Evolutionary conservation across 2,113 vertebrate genomes (phyloP).

Genomic region (Lutjanus erythropterus): DNA sequence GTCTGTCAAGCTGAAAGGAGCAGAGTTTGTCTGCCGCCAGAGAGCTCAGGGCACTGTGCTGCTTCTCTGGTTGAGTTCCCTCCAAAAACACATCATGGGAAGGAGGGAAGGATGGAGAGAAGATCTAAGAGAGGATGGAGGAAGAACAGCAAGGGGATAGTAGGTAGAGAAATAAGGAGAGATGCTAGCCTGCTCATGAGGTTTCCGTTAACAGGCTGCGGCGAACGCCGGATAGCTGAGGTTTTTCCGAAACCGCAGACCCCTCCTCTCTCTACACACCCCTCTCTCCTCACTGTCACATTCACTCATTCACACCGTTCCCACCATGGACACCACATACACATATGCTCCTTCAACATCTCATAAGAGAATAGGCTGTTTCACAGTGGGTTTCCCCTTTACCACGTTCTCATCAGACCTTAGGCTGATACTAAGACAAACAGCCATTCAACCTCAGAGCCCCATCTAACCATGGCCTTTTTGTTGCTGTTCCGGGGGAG

Average conservation of each 20-base stretch:
- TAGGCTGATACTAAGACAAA: constrained; percentile 54
- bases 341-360: constrained; percentile 41
- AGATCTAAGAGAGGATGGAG: constrained; percentile 22
- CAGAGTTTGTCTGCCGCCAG: constrained; percentile 47
- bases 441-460: constrained; percentile 38
- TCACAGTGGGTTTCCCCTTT: constrained; percentile 50
- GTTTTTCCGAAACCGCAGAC: constrained; percentile 57
- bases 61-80: constrained; percentile 59
- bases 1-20: constrained; percentile 67
- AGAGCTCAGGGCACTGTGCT: constrained; percentile 33
- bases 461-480: constrained; percentile 21
- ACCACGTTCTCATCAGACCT: constrained; percentile 47
- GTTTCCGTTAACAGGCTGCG: constrained; percentile 74
- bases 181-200: constrained; percentile 59
- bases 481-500: constrained; percentile 32
- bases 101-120: constrained; percentile 35
- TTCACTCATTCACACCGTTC: constrained; percentile 60
- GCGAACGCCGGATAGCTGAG: constrained; percentile 62
- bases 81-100: constrained; percentile 46
- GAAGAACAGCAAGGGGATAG: constrained; percentile 12
- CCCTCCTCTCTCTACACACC: constrained; percentile 30
- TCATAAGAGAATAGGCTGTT: constrained; percentile 44
- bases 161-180: constrained; percentile 32
- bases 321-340: constrained; percentile 64
- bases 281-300: constrained; percentile 61